Base-by-base conservation (phyloP, 2,797 vertebrate species). In the Gobio occitaniae region DNA sequence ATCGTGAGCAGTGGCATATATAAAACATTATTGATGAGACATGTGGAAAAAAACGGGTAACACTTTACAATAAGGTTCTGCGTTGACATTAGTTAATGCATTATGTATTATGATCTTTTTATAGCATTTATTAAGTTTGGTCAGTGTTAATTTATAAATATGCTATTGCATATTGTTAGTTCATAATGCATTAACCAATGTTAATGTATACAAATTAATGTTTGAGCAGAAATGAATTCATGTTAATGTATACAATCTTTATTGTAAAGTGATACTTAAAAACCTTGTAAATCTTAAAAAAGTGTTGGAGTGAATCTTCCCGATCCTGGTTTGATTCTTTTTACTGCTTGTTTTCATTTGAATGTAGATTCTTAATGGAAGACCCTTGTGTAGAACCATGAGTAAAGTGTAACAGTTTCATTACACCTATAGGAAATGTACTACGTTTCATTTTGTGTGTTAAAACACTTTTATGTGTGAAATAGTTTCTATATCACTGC, bases 401-500 rank as follows among this genome's bases (percentile, higher is more conserved):
- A 66, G 65, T 66, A 6, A 66, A 41, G 47, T 52, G 52, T 69
- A 56, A 71, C 5, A 7, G 48, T 66, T 75, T 76, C n/a, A 25
- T 52, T 72, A 44, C 69, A 50, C 21, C 38, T 48, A 15, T 50
- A 54, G 19, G 17, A 63, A 52, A 74, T 82, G 32, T 74, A 8
- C 29, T 9, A 59, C 44, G 61, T 44, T 69, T 38, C 36, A 41
- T 80, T 80, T 54, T 69, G 48, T 71, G 68, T 81, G 80, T 56
- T 44, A 72, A 81, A 59, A 32, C 52, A 74, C 68, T 38, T 72
- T 72, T 48, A 16, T 65, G 70, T 74, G 70, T 74, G 19, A 50
- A 75, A 50, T 59, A 65, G 44, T 25, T 52, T 6, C n/a, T 82
- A 47, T 44, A 71, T 61, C 80, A 82, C 69, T 47, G 38, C 80